These are phyloP conservation scores for Colaptes auratus DNA, from an alignment of 2,113 vertebrate species.

Conservation along the genomic window DNA sequence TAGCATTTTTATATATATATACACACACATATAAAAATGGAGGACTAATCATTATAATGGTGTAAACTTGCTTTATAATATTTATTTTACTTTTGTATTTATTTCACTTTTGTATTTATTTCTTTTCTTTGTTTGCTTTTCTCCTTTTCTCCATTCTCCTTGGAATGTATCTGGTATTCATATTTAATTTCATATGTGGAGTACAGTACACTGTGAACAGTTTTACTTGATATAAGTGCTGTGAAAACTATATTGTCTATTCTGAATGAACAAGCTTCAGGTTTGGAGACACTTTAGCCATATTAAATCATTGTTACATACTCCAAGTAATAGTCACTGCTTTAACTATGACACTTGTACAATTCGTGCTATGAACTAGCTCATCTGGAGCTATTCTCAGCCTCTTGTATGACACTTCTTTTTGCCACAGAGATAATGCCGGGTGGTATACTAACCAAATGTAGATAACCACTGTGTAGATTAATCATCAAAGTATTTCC, in stretches of 20 bases:
- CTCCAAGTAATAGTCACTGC: background rate
- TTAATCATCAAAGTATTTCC: background rate
- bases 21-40: background rate
- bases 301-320: fast-evolving
- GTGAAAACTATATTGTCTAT: background rate
- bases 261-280: background rate
- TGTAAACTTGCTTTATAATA: background rate
- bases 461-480: background rate
- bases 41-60: fast-evolving
- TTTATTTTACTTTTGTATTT: background rate
- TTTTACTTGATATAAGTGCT: background rate
- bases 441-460: background rate
- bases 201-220: background rate
- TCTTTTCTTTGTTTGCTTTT: background rate
- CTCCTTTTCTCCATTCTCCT: too few species aligned
- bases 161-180: background rate
- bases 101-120: background rate
- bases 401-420: background rate
- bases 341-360: background rate
- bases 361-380: background rate
- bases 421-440: background rate
- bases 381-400: background rate
- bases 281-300: background rate
- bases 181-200: background rate
- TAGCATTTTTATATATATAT: background rate